These are phyloP conservation scores for Enteromius anoplus DNA, from an alignment of 2,797 vertebrate genomes.

Conservation along the genomic window DNA sequence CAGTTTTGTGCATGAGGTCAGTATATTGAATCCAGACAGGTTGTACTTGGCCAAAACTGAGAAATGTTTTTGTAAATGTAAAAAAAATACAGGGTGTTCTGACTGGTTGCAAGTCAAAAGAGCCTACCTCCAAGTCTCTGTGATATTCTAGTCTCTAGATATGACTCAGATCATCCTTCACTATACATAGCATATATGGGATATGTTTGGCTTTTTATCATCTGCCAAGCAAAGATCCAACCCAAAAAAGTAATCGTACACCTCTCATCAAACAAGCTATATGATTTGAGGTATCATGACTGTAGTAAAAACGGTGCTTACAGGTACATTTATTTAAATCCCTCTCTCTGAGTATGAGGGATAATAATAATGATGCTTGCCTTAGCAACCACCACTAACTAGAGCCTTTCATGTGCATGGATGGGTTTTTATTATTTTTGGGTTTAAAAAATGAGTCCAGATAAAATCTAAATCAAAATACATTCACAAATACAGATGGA, in stretches of 20 bases:
- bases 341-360: neutral
- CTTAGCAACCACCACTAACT: neutral
- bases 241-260: neutral
- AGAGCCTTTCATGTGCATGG: conserved; percentile 4
- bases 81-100: neutral
- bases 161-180: neutral
- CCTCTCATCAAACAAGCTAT: neutral
- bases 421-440: neutral
- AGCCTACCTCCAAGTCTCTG: neutral
- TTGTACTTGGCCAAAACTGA: neutral
- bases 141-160: neutral
- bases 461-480: conserved; percentile 38
- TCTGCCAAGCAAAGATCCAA: neutral
- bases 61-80: too few species aligned
- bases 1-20: neutral
- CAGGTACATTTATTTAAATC: neutral
- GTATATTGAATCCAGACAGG: neutral
- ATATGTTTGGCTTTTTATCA: conserved; percentile 4
- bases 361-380: neutral
- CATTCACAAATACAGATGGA: conserved; percentile 11
- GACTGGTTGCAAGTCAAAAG: neutral
- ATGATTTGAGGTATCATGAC: neutral
- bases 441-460: neutral
- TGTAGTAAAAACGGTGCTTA: neutral
- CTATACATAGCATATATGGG: neutral